Evolutionary conservation across 1,140 invertebrate genomes (phyloP).

Genomic region (Heterodera schachtii): DNA sequence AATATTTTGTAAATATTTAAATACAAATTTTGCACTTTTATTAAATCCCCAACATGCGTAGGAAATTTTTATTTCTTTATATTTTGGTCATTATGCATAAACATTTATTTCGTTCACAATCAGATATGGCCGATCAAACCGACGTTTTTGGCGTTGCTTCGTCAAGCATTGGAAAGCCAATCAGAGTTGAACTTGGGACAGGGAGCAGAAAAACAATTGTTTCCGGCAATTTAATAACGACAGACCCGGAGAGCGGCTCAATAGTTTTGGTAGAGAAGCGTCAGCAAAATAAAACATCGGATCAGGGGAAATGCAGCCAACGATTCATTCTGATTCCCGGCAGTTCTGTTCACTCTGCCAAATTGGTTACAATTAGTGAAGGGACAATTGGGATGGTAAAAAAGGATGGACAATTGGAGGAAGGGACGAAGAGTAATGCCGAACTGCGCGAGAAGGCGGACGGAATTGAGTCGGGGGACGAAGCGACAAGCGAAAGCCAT

Average conservation of each 20-base stretch:
- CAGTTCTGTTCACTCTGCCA: conserved; percentile 28
- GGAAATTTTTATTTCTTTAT: conserved; percentile 7
- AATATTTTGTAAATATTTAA: too few relatives aligned
- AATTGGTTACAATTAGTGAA: not conserved
- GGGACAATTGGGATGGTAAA: not conserved
- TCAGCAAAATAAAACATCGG: not conserved
- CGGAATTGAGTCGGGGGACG: not conserved
- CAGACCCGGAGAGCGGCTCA: conserved; percentile 24
- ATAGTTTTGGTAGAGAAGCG: conserved; percentile 9
- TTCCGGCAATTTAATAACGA: conserved; percentile 21
- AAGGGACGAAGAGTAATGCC: not conserved
- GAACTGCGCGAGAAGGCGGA: not conserved
- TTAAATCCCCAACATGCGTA: not conserved
- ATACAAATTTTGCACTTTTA: not conserved
- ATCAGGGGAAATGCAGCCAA: not conserved
- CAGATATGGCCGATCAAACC: conserved; percentile 9
- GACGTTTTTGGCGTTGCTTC: not conserved
- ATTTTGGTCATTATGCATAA: not conserved
- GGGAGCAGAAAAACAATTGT: not conserved
- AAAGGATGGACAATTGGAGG: not conserved
- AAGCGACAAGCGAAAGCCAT: conserved; percentile 1
- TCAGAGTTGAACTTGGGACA: conserved; percentile 16
- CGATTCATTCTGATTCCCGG: conserved; percentile 12
- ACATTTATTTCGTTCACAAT: too few relatives aligned
- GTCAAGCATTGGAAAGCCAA: conserved; percentile 2